Conservation (phyloP, 2,888 invertebrate genomes). For the Chouioia cunea region DNA sequence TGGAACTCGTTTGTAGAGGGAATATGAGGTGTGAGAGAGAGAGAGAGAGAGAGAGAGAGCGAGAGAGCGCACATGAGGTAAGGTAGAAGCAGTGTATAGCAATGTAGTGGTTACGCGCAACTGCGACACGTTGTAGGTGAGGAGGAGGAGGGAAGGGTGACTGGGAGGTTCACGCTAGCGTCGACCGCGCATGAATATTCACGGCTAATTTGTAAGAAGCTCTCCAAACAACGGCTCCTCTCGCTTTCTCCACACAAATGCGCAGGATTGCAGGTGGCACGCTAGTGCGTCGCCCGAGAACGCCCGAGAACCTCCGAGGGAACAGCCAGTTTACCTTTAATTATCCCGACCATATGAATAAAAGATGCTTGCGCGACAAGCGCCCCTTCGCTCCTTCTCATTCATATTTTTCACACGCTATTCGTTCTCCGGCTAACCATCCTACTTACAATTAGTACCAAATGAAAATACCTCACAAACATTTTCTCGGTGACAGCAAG, state of each 20-base stretch:
- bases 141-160: no score
- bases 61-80: no score
- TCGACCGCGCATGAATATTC: constrained; percentile 62
- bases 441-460: no score
- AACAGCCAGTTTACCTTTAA: constrained; percentile 64
- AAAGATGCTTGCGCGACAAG: constrained; percentile 51
- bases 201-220: constrained; percentile 66
- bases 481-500: no score
- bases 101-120: no score
- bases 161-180: constrained; percentile 49
- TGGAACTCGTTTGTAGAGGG: no score
- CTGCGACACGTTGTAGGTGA: no score
- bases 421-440: background rate
- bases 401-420: constrained; percentile 25
- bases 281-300: background rate
- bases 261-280: constrained; percentile 3
- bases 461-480: no score
- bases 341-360: constrained; percentile 63
- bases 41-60: no score
- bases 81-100: no score
- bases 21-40: no score
- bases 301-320: constrained; percentile 2
- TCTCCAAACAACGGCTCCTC: constrained; percentile 60
- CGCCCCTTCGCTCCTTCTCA: constrained; percentile 10
- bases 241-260: constrained; percentile 24